Evolutionary conservation across 1,140 invertebrate genomes (phyloP), one percentile per base, ranked within the genome.

Genomic region (Halictus rubicundus): DNA sequence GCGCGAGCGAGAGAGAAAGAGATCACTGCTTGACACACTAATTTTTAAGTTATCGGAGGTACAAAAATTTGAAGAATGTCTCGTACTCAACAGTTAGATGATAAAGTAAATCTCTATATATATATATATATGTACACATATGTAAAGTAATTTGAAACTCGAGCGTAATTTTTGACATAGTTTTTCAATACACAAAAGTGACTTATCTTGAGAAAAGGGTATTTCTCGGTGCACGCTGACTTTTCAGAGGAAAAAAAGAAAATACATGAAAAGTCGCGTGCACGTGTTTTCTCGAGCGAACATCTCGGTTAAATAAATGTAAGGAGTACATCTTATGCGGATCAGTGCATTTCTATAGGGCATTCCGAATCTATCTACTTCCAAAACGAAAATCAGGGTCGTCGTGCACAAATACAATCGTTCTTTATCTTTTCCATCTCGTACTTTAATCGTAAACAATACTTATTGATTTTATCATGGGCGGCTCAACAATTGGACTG

Each of bases 301-400:
- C 74, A 84, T 85, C 78, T 72, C 72, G 75, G 64, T 82, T 83
- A 76, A 80, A 83, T 76, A 83, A 75, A 83, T 81, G 71, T 72
- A 85, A 68, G 61, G 52, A 81, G 54, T 59, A 83, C 54, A 78
- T 80, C 63, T 82, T 87, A 87, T 75, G 19, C n/a, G 81, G 79
- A 84, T 84, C 86, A 78, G 81, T 89, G 87, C 87, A 89, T 89
- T 88, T 88, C 68, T 85, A 85, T 85, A 82, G 87, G 85, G 88
- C 87, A 89, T 89, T 88, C 87, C 88, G 80, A 80, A 86, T 85
- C 54, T 80, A 80, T 81, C 76, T 78, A 77, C 46, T 82, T 65
- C 75, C 46, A 60, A 70, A 70, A 46, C 42, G 37, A 70, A 65
- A 81, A 60, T 60, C 63, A 72, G 80, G 70, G 23, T 85, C 54